Evolutionary conservation across 2,113 vertebrate genomes (phyloP), one percentile per base, ranked within the genome.

Genomic region (Prunella fulvescens): DNA sequence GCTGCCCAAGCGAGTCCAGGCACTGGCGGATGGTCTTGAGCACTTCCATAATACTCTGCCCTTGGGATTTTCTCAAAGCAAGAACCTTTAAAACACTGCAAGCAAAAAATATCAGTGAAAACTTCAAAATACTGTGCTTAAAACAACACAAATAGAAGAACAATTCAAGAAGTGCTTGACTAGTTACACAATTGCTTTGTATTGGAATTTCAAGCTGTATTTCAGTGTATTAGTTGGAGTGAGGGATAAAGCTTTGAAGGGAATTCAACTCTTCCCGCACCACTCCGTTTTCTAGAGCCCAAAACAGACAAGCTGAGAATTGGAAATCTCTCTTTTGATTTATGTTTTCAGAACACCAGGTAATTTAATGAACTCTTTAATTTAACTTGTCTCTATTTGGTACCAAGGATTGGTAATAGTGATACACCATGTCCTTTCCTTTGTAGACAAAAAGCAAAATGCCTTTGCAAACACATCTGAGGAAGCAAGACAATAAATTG

Each of bases 71-170:
- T 95, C 98, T 98, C 96, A 99, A 94, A 35, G 98, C 97, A 70
- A 99, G 98, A 67, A 99, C 99, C 97, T 99, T 98, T 65, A 99
- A 91, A 85, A 99, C 98, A 94, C 99, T 99, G 82, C 56, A 54
- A 48, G 54, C 20, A 61, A 19, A 95, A 57, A 69, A 39, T 3
- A 19, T 5, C 33, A 33, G 8, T 56, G 48, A 93, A 29, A 28
- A 19, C 40, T 71, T 88, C 44, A 67, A 64, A 90, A 57, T 12
- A 51, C 12, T 8, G 26, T 35, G 23, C 23, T 89, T 81, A 57
- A 91, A 81, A 40, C 40, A 57, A 64, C 5, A 2, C 22, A 70
- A 67, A 37, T 14, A 73, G 44, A 24, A 40, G 25, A 48, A 48
- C 19, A 53, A 16, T 11, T 67, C 60, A 90, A 35, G 9, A 77